Evolutionary conservation across 2,113 vertebrate genomes (phyloP).

Genomic region (Myotis davidii): DNA sequence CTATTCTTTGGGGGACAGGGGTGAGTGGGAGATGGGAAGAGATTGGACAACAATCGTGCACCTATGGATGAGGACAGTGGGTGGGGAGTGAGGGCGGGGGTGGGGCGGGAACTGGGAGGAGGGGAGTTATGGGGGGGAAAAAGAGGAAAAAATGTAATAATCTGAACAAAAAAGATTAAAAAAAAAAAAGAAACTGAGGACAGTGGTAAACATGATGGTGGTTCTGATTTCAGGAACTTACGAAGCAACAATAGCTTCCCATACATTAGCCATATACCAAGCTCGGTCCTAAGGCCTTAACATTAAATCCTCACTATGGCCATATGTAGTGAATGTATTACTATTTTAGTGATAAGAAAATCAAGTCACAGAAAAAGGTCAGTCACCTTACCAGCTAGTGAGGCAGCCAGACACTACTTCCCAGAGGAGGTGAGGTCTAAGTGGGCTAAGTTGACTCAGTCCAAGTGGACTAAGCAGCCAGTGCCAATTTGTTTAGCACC

Average conservation of each 20-base stretch:
- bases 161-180: no score
- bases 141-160: no score
- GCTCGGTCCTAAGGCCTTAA: background rate
- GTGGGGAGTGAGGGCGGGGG: no score
- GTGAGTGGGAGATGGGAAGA: no score
- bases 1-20: no score
- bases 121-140: no score
- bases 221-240: background rate
- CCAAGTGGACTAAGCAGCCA: no score
- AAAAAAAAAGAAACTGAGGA: slow-evolving; percentile 27
- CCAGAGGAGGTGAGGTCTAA: background rate
- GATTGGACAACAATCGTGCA: no score
- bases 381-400: background rate
- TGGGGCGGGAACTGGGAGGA: no score
- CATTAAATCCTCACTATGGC: background rate
- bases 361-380: background rate
- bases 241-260: background rate
- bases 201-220: accelerated
- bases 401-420: background rate
- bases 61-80: no score
- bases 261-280: background rate
- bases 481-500: background rate
- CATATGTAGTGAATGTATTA: background rate
- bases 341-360: background rate
- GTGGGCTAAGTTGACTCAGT: no score